Evolutionary conservation across 2,113 vertebrate species (phyloP), one percentile per base, ranked within the genome.

Genomic region (Equus przewalskii): DNA sequence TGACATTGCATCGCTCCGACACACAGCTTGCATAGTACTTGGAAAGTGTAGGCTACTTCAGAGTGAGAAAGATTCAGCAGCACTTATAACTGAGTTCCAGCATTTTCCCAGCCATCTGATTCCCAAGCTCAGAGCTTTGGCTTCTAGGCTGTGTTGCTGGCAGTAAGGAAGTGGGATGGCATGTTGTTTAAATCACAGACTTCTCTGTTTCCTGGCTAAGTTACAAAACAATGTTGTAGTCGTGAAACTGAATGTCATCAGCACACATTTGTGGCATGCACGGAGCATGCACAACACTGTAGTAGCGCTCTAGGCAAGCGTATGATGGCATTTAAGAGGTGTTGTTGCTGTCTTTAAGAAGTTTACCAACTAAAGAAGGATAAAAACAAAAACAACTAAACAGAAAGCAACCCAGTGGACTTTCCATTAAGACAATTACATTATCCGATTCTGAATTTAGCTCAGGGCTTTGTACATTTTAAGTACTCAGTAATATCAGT

Each of bases 111-210:
- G 89, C 75, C 93, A 28, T 96, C 89, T 90, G 89, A 96, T 95
- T 96, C 49, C 60, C 94, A 92, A 92, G 67, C 88, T 86, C 69
- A 64, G 58, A 90, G 75, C 54, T 96, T 95, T 96, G 95, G 95
- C 96, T 96, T 93, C 95, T 78, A 79, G 89, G 87, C 89, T 90
- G 89, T 97, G 89, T 89, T 97, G 85, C 75, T 96, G 96, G 96
- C 97, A 93, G 30, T 44, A 83, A 90, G 36, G 62, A 92, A 96
- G 97, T 89, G 79, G 93, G 97, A 87, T 97, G 87, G 86, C 15
- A 7, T 97, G 96, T 96, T 97, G 94, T 98, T 98, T 89, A 97
- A 97, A 97, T 97, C 98, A 97, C 96, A 97, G 89, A 12, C 70
- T 96, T 96, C 93, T 94, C 93, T 95, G 96, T 96, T 98, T 97